Conservation (phyloP, 1,140 invertebrate species). For the Drosophila pectinifera region DNA sequence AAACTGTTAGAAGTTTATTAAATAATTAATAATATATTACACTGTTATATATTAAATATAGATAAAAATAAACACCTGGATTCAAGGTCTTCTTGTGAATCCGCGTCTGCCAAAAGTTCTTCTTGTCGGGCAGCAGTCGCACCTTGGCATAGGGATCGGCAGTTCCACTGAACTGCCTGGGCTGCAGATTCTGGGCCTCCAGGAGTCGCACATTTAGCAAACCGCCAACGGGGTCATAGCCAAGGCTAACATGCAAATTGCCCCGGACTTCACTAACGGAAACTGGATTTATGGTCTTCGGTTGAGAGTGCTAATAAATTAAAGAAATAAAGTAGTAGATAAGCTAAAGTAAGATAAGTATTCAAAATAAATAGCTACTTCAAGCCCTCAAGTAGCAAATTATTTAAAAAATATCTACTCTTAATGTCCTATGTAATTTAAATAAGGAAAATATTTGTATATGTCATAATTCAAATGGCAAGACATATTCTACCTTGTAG, state of each 20-base stretch:
- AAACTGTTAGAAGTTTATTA: conserved; percentile 84
- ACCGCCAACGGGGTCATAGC: conserved; percentile 85
- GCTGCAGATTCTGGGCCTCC: conserved; percentile 87
- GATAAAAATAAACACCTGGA: conserved; percentile 85
- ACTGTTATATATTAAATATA: no score
- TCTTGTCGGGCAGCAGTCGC: conserved; percentile 87
- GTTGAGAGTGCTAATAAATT: conserved; percentile 66
- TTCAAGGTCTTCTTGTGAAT: conserved; percentile 88
- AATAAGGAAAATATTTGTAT: background rate
- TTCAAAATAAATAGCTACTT: no score
- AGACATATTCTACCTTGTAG: background rate
- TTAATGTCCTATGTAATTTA: no score
- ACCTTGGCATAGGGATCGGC: conserved; percentile 88
- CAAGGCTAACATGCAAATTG: conserved; percentile 85
- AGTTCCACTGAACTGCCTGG: conserved; percentile 87
- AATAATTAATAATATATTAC: background rate
- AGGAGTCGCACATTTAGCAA: conserved; percentile 86
- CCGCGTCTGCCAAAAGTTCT: conserved; percentile 87
- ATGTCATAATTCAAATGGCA: background rate
- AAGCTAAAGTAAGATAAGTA: no score
- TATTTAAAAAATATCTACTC: background rate
- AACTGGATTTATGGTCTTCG: conserved; percentile 51
- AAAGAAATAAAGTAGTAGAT: background rate
- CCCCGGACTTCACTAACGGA: conserved; percentile 84
- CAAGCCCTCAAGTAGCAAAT: background rate